Base-by-base conservation (phyloP, 2,888 invertebrate genomes). In the Andrena trimmerana region DNA sequence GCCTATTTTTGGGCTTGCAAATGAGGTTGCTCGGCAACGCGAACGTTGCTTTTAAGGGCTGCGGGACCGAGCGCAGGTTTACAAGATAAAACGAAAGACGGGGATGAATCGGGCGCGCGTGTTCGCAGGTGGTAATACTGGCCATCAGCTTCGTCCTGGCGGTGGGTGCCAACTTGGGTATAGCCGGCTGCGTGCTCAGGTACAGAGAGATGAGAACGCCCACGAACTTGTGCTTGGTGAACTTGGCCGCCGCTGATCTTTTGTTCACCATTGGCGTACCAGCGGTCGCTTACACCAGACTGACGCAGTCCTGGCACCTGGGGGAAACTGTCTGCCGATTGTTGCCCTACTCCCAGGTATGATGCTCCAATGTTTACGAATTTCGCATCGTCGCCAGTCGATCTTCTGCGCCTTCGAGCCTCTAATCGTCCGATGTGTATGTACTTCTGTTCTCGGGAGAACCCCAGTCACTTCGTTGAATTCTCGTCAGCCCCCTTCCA, bases 241-340 rank as follows among this genome's bases (percentile, higher is more conserved):
- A 95, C 91, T 92, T 96, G 89, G 96, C 96, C 16, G 96, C 96
- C 80, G 95, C 97, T 29, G 97, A 97, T 93, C 93, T 96, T 79
- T 91, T 95, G 67, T 95, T 96, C 89, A 95, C 95, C 29, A 85
- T 95, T 36, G 95, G 95, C 57, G 95, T 95, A 83, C 95, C 96
- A 3, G 94, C 94, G 7, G 94, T 95, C 66, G 95, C 95, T 24
- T 95, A 94, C 84, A 95, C 95, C 6, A 93, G 95, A 79, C 89
- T 95, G n/a, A 94, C 94, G 31, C 94, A 95, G 66, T 93, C 95
- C 36, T 95, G 95, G 96, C 90, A 91, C 75, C 92, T 95, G 72
- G 95, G 95, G 7, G 94, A 95, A 85, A 88, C 93, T 8, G 92
- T 94, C 50, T 96, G 95, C 92, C 94, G 94, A 89, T 89, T 95